Percentiles rank a stretch among this genome's conserved stretches.
Evolutionary conservation across 1,140 invertebrate species (phyloP).

Genomic region (Rhopalosiphum padi): DNA sequence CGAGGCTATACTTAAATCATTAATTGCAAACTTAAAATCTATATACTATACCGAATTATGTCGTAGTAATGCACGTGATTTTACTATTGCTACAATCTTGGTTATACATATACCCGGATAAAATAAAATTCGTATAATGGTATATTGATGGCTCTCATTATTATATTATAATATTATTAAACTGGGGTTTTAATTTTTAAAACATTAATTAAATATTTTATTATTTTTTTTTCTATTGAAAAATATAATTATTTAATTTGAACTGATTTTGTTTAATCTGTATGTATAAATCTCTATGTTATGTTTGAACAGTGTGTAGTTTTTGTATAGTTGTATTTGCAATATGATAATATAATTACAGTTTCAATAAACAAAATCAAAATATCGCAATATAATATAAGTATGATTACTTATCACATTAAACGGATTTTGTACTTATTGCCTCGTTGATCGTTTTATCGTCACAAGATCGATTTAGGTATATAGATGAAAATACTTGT

Average conservation of each 20-base stretch:
- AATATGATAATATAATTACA: neutral
- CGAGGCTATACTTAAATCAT: neutral
- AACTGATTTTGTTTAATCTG: neutral
- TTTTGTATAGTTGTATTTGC: neutral
- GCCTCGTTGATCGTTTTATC: neutral
- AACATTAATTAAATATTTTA: neutral
- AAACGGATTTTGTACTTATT: neutral
- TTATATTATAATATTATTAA: neutral
- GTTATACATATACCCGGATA: neutral
- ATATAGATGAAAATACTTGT: neutral
- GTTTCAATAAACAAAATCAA: neutral
- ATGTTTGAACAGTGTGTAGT: neutral
- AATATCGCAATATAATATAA: neutral
- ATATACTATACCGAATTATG: neutral
- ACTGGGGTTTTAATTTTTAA: neutral
- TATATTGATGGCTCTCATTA: neutral
- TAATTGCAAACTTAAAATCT: neutral
- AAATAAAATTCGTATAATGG: neutral
- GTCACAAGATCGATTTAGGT: neutral
- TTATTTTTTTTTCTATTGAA: neutral
- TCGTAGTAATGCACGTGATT: neutral
- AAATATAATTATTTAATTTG: neutral
- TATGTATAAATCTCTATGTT: neutral
- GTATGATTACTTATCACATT: neutral
- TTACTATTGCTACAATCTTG: neutral